Conservation (phyloP, 2,797 vertebrate genomes). For the Chrysocyon brachyurus region DNA sequence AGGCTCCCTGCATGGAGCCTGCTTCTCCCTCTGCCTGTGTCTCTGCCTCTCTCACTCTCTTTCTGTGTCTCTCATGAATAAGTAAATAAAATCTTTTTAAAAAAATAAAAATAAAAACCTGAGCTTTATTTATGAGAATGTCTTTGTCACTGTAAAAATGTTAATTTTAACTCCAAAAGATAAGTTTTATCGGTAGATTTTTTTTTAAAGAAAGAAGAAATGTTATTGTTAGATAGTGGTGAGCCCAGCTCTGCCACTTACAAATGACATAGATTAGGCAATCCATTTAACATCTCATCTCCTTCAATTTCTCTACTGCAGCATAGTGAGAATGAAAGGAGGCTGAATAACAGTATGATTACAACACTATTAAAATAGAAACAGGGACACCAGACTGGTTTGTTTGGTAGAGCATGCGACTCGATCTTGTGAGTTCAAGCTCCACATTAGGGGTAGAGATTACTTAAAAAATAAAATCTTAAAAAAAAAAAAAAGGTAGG, state of each 20-base stretch:
- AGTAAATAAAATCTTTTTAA: too few species aligned
- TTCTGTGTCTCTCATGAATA: too few species aligned
- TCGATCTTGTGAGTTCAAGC: background rate
- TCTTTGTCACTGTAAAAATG: background rate
- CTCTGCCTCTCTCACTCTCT: too few species aligned
- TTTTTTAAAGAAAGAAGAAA: background rate
- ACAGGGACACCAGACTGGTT: background rate
- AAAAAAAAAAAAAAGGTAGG: background rate
- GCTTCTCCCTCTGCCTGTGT: too few species aligned
- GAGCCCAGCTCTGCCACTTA: background rate
- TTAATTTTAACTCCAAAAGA: background rate
- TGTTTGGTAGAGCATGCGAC: background rate
- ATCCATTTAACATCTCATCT: background rate
- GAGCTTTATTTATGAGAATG: constrained; percentile 1
- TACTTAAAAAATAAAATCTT: background rate
- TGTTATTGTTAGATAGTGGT: background rate
- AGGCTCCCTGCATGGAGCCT: too few species aligned
- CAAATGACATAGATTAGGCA: background rate
- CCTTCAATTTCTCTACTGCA: background rate
- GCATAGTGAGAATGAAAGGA: background rate
- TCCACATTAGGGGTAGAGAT: background rate
- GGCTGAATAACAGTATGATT: background rate
- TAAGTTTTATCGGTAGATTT: background rate
- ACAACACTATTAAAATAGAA: background rate
- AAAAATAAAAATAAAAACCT: background rate